phyloP scores from a whole-genome alignment of 2,797 vertebrate genomes.

The Chaetophractus vellerosus region DNA sequence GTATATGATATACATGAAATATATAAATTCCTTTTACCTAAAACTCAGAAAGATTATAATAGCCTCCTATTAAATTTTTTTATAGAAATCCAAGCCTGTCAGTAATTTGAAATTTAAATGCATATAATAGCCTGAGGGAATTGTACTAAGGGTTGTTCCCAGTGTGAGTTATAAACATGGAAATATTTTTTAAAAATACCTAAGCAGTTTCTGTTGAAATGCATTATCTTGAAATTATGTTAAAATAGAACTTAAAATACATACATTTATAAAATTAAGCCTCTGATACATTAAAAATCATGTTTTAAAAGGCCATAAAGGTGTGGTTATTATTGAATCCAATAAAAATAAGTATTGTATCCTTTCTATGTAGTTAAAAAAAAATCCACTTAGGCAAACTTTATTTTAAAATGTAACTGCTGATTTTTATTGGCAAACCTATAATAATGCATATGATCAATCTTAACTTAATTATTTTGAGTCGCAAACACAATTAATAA shows the following conservation, averaged over 20 bases:
- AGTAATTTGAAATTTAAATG: slow-evolving; percentile 86
- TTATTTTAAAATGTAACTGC: slow-evolving; percentile 65
- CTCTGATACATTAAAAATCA: slow-evolving; percentile 62
- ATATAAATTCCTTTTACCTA: slow-evolving; percentile 79
- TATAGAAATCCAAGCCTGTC: slow-evolving; percentile 78
- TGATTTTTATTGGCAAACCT: slow-evolving; percentile 73
- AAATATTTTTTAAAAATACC: slow-evolving; percentile 73
- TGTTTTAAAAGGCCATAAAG: slow-evolving; percentile 71
- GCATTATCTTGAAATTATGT: slow-evolving; percentile 65
- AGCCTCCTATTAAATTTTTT: slow-evolving; percentile 67
- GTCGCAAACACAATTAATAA: slow-evolving; percentile 76
- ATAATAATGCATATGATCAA: slow-evolving; percentile 65
- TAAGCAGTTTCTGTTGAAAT: slow-evolving; percentile 77
- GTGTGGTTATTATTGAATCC: slow-evolving; percentile 40
- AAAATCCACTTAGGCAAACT: slow-evolving; percentile 10
- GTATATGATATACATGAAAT: slow-evolving; percentile 77
- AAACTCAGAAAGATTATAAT: slow-evolving; percentile 64
- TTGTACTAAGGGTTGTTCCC: slow-evolving; percentile 74
- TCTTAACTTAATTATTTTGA: slow-evolving; percentile 79
- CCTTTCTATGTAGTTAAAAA: slow-evolving; percentile 55
- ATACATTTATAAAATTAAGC: slow-evolving; percentile 27
- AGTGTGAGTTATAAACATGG: slow-evolving; percentile 77
- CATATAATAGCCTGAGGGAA: slow-evolving; percentile 78
- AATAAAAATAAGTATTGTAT: slow-evolving; percentile 30
- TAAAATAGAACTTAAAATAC: slow-evolving; percentile 73